phyloP scores from a whole-genome alignment of 2,113 vertebrate species.

The Centrocercus urophasianus region DNA sequence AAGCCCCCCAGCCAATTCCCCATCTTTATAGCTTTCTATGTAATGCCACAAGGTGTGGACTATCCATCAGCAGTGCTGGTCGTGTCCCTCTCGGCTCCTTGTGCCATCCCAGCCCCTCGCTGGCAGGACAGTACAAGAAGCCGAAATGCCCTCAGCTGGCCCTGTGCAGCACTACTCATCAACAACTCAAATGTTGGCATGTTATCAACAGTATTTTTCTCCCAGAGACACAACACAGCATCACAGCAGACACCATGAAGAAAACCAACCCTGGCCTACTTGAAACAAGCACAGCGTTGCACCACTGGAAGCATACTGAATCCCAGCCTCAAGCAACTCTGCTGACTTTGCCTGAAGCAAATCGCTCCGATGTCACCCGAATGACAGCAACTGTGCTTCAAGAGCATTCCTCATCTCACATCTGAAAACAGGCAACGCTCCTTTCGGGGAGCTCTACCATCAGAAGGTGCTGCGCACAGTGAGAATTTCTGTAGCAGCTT shows the following conservation, averaged over 20 bases:
- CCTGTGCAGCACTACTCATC: too few relatives aligned
- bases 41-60: neutral
- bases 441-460: neutral
- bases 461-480: neutral
- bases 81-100: too few relatives aligned
- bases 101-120: too few relatives aligned
- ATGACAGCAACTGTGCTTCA: neutral
- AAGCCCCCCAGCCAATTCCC: neutral
- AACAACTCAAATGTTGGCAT: too few relatives aligned
- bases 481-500: neutral
- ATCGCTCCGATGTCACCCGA: rapidly evolving
- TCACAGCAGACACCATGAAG: neutral
- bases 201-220: neutral
- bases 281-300: too few relatives aligned
- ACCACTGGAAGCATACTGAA: neutral
- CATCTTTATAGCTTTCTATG: neutral
- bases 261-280: too few relatives aligned
- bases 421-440: neutral
- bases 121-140: too few relatives aligned
- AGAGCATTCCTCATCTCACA: neutral
- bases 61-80: neutral
- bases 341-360: neutral
- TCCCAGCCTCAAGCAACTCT: rapidly evolving
- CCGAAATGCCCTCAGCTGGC: too few relatives aligned
- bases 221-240: neutral